phyloP scores from a whole-genome alignment of 2,888 invertebrate genomes.

The Brassicogethes aeneus region DNA sequence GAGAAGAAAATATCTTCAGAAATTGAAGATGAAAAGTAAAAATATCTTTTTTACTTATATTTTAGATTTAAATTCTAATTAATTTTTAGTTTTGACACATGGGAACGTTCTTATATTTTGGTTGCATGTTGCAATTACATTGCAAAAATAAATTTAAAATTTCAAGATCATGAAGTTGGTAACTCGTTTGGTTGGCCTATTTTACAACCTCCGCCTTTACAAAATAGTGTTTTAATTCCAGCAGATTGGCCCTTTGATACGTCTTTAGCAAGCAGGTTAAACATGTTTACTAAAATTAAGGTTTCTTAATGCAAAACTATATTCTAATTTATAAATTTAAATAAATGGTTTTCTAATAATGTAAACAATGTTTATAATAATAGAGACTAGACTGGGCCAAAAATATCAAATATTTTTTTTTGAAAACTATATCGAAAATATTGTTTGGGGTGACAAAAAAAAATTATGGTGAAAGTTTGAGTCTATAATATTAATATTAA shows the following conservation, averaged over 20 bases:
- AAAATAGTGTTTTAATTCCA: constrained; percentile 38
- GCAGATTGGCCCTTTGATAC: constrained; percentile 25
- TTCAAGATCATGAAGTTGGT: constrained; percentile 22
- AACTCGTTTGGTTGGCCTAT: constrained; percentile 23
- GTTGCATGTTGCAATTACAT: constrained; percentile 49
- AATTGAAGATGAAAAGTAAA: not conserved
- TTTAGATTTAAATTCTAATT: not conserved
- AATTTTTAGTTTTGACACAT: constrained; percentile 17
- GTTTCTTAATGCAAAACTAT: too few relatives aligned
- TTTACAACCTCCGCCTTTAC: constrained; percentile 36
- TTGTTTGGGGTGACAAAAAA: too few relatives aligned
- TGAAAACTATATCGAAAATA: too few relatives aligned
- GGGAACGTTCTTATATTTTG: constrained; percentile 41
- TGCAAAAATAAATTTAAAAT: constrained; percentile 37
- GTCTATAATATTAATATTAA: too few relatives aligned
- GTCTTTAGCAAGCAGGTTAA: too few relatives aligned
- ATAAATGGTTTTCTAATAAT: too few relatives aligned
- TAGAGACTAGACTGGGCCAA: too few relatives aligned
- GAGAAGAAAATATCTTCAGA: not conserved
- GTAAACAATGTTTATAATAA: too few relatives aligned
- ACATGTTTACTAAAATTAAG: too few relatives aligned
- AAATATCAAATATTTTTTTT: too few relatives aligned
- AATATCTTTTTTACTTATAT: not conserved
- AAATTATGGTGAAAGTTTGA: too few relatives aligned
- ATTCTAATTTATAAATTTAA: too few relatives aligned